Conservation (phyloP, 2,797 vertebrate genomes). For the Chelonia mydas region DNA sequence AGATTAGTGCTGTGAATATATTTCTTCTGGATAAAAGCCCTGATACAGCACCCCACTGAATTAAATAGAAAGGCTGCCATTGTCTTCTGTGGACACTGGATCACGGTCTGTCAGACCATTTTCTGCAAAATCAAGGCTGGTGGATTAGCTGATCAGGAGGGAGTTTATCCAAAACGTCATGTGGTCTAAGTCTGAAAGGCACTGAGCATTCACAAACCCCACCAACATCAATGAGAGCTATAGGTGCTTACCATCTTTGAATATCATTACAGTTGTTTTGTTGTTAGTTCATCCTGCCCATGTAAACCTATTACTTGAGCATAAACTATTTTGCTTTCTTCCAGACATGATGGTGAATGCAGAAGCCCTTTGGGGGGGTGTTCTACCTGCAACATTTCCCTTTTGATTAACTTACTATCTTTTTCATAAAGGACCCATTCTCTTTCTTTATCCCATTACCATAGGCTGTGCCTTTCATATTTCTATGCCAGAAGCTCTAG, state of each 20-base stretch:
- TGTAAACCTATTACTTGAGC: neutral
- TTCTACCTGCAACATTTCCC: neutral
- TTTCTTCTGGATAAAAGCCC: too few relatives aligned
- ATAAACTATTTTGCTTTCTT: neutral
- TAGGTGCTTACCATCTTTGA: neutral
- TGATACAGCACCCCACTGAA: too few relatives aligned
- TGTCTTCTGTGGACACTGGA: neutral
- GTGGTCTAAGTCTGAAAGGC: neutral
- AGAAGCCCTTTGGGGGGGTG: neutral
- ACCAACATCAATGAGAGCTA: neutral
- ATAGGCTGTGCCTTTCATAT: neutral
- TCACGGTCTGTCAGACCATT: neutral
- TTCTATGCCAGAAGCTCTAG: neutral
- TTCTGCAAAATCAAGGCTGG: neutral
- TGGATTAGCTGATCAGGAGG: neutral
- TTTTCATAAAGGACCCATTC: neutral
- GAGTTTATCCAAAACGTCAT: neutral
- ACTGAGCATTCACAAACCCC: neutral
- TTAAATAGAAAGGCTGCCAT: neutral
- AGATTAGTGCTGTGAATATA: too few relatives aligned
- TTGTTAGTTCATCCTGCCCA: too few relatives aligned
- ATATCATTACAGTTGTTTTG: neutral
- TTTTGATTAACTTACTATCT: neutral
- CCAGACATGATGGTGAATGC: neutral
- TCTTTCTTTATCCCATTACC: neutral